These are phyloP conservation scores for Peromyscus leucopus DNA, from an alignment of 2,113 vertebrate genomes.

Conservation along the genomic window DNA sequence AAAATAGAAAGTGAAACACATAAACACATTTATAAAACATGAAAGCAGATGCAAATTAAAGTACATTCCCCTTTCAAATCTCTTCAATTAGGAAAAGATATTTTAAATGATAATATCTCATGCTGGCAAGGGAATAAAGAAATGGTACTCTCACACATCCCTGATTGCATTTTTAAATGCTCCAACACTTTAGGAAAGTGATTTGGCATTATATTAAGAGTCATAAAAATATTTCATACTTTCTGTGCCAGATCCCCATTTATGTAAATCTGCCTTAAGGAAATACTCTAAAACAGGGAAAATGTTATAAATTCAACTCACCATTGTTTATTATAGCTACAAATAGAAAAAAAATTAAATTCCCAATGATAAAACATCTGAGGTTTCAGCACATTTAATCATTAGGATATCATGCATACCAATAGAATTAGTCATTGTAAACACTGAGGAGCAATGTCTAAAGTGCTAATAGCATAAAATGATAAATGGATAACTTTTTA, in stretches of 20 bases:
- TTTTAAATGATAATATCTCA: slow-evolving; percentile 67
- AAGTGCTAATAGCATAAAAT: slow-evolving; percentile 52
- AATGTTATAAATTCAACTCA: slow-evolving; percentile 53
- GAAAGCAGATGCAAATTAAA: slow-evolving; percentile 71
- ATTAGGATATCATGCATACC: slow-evolving; percentile 31
- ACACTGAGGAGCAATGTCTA: neutral
- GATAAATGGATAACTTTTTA: slow-evolving; percentile 6
- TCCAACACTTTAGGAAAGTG: slow-evolving; percentile 61
- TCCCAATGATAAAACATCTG: neutral
- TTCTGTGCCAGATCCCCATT: slow-evolving; percentile 55
- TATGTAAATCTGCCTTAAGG: slow-evolving; percentile 58
- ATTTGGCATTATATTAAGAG: slow-evolving; percentile 62
- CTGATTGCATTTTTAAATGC: slow-evolving; percentile 67
- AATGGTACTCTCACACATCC: slow-evolving; percentile 28
- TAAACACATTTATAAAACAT: slow-evolving; percentile 65
- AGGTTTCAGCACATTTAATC: slow-evolving; percentile 50
- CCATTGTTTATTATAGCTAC: slow-evolving; percentile 35
- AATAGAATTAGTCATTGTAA: slow-evolving; percentile 48
- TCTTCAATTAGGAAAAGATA: slow-evolving; percentile 67
- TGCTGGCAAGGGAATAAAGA: slow-evolving; percentile 71
- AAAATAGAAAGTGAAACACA: slow-evolving; percentile 45
- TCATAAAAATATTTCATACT: slow-evolving; percentile 68
- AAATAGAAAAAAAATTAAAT: slow-evolving; percentile 63
- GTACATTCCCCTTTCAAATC: slow-evolving; percentile 67
- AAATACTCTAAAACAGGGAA: slow-evolving; percentile 62